Evolutionary conservation across 30 jellyfish, hydroid and myxozoan genomes (phyloP).

Genomic region (Nemopilema nomurai): DNA sequence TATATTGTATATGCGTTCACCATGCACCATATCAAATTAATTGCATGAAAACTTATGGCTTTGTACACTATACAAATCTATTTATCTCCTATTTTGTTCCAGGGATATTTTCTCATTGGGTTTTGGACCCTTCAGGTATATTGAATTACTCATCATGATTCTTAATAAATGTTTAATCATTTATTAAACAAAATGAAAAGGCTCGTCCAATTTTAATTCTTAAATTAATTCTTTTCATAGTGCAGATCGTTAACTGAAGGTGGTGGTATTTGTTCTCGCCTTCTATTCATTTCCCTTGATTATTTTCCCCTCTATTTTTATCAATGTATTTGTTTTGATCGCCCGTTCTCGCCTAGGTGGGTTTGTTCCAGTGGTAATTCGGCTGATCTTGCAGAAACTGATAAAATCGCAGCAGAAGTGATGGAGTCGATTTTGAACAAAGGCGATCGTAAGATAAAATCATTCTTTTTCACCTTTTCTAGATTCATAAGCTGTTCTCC

Average conservation of each 20-base stretch:
- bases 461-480: background rate
- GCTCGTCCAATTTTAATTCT: too few species aligned
- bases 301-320: background rate
- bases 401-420: conserved; percentile 89
- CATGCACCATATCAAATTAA: too few species aligned
- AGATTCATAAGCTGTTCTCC: background rate
- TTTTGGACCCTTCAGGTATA: conserved; percentile 98
- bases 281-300: background rate
- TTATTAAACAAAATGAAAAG: too few species aligned
- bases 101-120: conserved; percentile 99
- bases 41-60: background rate
- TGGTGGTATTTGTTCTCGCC: background rate
- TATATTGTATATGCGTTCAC: too few species aligned
- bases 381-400: conserved; percentile 86
- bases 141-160: too few species aligned
- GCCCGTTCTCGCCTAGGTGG: too few species aligned
- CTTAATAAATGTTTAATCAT: too few species aligned
- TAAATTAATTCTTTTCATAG: too few species aligned
- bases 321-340: too few species aligned
- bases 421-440: conserved; percentile 56
- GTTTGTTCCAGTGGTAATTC: conserved; percentile 92
- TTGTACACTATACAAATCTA: background rate
- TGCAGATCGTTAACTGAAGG: too few species aligned
- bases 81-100: background rate
- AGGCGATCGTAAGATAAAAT: conserved; percentile 46